Evolutionary conservation across 2,888 invertebrate genomes (phyloP), one percentile per base, ranked within the genome.

Genomic region (Gymnoscelis rufifasciata): DNA sequence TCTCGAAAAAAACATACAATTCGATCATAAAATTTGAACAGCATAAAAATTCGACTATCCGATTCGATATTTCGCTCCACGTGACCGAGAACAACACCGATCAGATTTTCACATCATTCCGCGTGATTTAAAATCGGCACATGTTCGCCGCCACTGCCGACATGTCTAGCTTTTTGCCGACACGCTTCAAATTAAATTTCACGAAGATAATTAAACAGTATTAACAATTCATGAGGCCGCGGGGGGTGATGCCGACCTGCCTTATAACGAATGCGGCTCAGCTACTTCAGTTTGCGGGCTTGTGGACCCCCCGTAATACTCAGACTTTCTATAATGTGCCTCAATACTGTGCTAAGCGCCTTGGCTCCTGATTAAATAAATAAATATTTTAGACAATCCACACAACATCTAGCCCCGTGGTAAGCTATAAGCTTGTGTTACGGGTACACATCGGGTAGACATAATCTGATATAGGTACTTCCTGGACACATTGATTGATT

Each of bases 161-260:
- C 44, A 33, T 41, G 38, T 37, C 41, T 38, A 41, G 40, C 49
- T 49, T 49, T 49, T 49, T 49, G 42, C 38, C 5, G 10, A 35
- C 35, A 38, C 45, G 35, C 7, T 39, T 40, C 40, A 46, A 46
- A 46, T 46, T 40, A 36, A 46, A 40, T 46, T 46, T 45, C 45
- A 39, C 45, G 62, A 63, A 65, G 66, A 67, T 74, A 76, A 77
- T 77, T 76, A 76, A 73, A 68, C 62, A 57, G 57, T 62, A 73
- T 77, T 72, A 70, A 68, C 71, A 74, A 76, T 76, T 75, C 74
- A 77, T 77, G 75, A 76, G 65, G 14, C 75, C 26, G 23, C 70
- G 62, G 76, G 74, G 69, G 59, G 54, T 64, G 65, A 48, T 38
- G 39, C 30, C n/a, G 31, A 38, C 30, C 41, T 41, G 46, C 19